Evolutionary conservation across 1,140 invertebrate genomes (phyloP).

Genomic region (Bombus waltoni): DNA sequence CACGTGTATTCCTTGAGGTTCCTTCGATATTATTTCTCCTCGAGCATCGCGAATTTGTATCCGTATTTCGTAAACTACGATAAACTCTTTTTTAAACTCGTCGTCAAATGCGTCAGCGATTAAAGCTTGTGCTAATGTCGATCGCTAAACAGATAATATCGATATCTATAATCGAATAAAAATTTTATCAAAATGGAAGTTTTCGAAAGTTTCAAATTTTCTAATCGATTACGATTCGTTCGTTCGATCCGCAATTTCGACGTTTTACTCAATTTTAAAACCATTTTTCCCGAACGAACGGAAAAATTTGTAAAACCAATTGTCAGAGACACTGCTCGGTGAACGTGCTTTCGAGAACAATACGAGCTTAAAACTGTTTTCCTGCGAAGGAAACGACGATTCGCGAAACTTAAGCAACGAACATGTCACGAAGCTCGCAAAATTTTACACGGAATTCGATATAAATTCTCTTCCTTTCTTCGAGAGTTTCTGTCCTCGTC

Average conservation of each 20-base stretch:
- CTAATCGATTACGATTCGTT: too few relatives aligned
- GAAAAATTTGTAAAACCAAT: background rate
- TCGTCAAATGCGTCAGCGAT: background rate
- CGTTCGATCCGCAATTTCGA: background rate
- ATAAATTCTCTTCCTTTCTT: constrained; percentile 76
- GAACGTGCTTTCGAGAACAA: background rate
- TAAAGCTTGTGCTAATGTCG: background rate
- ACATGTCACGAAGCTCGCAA: constrained; percentile 64
- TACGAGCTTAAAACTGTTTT: background rate
- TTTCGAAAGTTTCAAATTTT: too few relatives aligned
- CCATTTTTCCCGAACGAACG: background rate
- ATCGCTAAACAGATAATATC: background rate
- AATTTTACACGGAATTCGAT: constrained; percentile 78
- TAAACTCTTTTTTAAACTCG: background rate
- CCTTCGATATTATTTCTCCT: background rate
- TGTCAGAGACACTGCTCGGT: background rate
- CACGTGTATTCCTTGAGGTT: constrained; percentile 55
- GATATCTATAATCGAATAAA: too few relatives aligned
- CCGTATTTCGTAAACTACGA: too few relatives aligned
- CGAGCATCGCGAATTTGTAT: background rate
- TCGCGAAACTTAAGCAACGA: background rate
- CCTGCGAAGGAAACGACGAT: background rate
- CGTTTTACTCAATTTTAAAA: background rate
- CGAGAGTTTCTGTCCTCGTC: constrained; percentile 58
- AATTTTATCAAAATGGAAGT: too few relatives aligned